Base-by-base conservation (phyloP, 2,888 invertebrate species). In the Cheilosia vernalis region DNA sequence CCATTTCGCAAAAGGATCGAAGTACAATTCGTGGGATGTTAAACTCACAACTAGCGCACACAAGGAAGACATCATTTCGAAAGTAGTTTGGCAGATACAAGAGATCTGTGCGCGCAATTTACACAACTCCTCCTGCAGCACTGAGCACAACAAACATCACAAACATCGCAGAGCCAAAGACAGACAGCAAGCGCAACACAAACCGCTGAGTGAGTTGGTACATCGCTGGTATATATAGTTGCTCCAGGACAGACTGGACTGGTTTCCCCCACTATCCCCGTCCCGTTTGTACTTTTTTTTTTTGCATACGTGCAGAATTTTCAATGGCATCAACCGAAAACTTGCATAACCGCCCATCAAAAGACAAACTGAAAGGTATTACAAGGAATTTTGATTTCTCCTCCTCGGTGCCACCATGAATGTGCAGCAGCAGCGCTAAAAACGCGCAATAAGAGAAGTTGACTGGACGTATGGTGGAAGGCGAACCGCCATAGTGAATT, bases 291-390 rank as follows among this genome's bases (percentile, higher is more conserved):
- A 27, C 30, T 6, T n/a, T 10, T 27, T 66, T 42, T 66, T 66
- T 83, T 61, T 74, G 72, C 77, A 85, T 85, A 81, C 40, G 58
- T 72, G 70, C 33, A 72, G 56, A 63, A 70, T 72, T 70, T 81
- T 76, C 76, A 85, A 85, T 81, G 85, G 81, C 85, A 85, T 85
- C 85, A 81, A 81, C 80, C 81, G 70, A 76, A 85, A 85, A 85
- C 85, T 85, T 85, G 85, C 81, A 85, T 85, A 85, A 85, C 85
- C 85, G 85, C 85, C 85, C 85, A 81, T 85, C 85, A 85, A 85
- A 77, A 81, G 76, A 81, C 81, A 85, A 77, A 81, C 80, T 85
- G 81, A 81, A 85, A 81, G 85, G 85, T 63, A 85, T 85, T 85
- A 85, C 85, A 85, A 85, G 76, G 81, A 85, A 85, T 85, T 85